A percentile compares a stretch with the other conserved stretches of the same genome.
These are phyloP conservation scores for Ophonus ardosiacus DNA, from an alignment of 2,888 invertebrate genomes.

Conservation along the genomic window DNA sequence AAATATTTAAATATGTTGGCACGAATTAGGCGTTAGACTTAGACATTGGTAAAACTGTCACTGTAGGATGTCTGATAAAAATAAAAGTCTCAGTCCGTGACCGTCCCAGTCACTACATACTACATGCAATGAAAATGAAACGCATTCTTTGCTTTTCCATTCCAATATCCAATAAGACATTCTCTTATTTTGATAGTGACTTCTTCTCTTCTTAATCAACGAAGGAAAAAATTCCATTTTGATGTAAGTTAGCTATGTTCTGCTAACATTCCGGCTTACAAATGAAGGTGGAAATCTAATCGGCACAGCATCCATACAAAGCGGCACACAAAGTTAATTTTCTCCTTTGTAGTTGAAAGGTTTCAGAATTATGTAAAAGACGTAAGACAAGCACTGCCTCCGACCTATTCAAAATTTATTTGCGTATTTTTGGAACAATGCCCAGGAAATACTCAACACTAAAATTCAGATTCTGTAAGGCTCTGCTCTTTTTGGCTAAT, in stretches of 20 bases:
- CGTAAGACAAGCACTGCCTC: conserved; percentile 19
- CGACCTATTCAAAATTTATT: conserved; percentile 32
- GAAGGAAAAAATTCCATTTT: neutral
- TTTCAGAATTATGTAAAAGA: conserved; percentile 34
- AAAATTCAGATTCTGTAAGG: neutral
- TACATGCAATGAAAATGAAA: too few relatives aligned
- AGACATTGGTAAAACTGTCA: too few relatives aligned
- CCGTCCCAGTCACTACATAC: too few relatives aligned
- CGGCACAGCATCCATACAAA: conserved; percentile 15
- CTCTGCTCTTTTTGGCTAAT: too few relatives aligned
- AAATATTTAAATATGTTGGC: too few relatives aligned
- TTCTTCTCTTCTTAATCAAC: neutral
- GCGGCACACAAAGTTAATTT: conserved; percentile 40
- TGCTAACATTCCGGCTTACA: neutral
- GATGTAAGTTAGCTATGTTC: neutral
- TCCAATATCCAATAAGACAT: too few relatives aligned
- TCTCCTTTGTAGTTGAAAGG: conserved; percentile 43
- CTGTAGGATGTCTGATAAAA: too few relatives aligned
- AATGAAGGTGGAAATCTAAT: conserved; percentile 22
- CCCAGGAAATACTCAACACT: conserved; percentile 1
- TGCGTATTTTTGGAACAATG: conserved; percentile 18
- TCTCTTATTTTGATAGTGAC: too few relatives aligned
- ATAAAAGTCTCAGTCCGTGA: too few relatives aligned
- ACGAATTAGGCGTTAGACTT: too few relatives aligned
- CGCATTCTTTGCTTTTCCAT: too few relatives aligned